Evolutionary conservation across 1,140 invertebrate genomes (phyloP).

Genomic region (Xylocopa sonorina): DNA sequence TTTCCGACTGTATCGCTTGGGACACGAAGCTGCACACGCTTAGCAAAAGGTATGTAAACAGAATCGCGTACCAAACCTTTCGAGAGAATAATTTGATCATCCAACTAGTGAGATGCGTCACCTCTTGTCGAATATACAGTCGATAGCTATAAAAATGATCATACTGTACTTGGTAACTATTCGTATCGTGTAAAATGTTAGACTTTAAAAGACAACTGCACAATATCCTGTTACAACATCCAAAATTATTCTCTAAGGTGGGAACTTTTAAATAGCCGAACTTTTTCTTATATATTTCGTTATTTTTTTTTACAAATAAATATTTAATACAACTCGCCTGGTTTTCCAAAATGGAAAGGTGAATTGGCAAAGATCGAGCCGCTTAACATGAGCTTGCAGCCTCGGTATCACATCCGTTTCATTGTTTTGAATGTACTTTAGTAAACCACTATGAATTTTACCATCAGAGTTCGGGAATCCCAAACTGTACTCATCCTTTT

Average conservation of each 20-base stretch:
- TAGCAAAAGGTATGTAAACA: conserved; percentile 1
- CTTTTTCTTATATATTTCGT: conserved; percentile 44
- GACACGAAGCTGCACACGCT: conserved; percentile 21
- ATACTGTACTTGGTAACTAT: conserved; percentile 48
- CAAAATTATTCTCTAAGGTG: too few species aligned
- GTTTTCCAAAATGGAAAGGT: conserved; percentile 37
- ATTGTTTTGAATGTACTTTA: conserved; percentile 56
- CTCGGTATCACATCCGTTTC: conserved; percentile 62
- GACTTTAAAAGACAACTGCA: too few species aligned
- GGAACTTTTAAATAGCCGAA: too few species aligned
- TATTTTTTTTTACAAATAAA: conserved; percentile 74
- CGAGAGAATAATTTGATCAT: conserved; percentile 59
- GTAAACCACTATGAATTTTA: conserved; percentile 49
- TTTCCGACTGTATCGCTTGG: background rate
- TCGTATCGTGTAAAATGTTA: too few species aligned
- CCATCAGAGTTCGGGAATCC: conserved; percentile 16
- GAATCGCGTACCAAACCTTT: conserved; percentile 62
- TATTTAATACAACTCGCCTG: conserved; percentile 41
- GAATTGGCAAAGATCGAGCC: background rate
- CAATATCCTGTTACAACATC: too few species aligned
- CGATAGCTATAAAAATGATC: background rate
- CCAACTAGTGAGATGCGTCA: conserved; percentile 44
- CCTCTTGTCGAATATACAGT: background rate
- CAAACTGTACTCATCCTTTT: background rate
- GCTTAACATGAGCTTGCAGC: background rate